Percentiles rank a stretch among this genome's conserved stretches.
Evolutionary conservation across 2,797 vertebrate genomes (phyloP).

Genomic region (Lacerta viridis): DNA sequence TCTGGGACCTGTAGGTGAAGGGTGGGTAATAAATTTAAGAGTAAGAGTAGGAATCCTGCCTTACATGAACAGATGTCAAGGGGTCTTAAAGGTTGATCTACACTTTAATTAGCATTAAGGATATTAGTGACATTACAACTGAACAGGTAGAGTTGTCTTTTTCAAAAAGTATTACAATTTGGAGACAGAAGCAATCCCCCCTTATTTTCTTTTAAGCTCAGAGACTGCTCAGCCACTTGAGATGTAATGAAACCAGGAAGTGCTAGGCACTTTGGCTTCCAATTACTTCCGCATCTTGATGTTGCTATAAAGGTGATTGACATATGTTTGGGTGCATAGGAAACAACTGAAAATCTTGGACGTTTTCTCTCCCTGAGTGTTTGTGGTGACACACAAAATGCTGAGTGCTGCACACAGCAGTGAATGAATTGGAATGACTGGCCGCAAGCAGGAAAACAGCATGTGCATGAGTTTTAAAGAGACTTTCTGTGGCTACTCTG

Average conservation of each 20-base stretch:
- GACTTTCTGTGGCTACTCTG: neutral
- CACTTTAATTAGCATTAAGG: neutral
- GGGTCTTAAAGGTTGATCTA: neutral
- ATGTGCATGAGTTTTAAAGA: neutral
- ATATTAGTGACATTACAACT: neutral
- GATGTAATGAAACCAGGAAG: slow-evolving; percentile 1
- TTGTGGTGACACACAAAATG: neutral
- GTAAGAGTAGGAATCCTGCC: neutral
- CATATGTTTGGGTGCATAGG: neutral
- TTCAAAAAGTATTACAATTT: neutral
- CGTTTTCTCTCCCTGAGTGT: neutral
- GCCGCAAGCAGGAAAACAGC: neutral
- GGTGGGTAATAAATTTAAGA: neutral
- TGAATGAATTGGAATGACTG: neutral
- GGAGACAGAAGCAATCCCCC: neutral
- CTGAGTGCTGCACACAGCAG: neutral
- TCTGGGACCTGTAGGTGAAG: neutral
- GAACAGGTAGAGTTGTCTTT: neutral
- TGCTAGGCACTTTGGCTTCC: neutral
- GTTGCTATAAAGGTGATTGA: neutral
- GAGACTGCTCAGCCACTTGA: neutral
- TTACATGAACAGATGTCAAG: neutral
- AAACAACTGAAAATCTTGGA: neutral
- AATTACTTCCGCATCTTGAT: neutral
- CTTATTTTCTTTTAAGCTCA: neutral